Base-by-base conservation (phyloP, 92 coral and sea anemone genomes). In the Actinernus sp. region DNA sequence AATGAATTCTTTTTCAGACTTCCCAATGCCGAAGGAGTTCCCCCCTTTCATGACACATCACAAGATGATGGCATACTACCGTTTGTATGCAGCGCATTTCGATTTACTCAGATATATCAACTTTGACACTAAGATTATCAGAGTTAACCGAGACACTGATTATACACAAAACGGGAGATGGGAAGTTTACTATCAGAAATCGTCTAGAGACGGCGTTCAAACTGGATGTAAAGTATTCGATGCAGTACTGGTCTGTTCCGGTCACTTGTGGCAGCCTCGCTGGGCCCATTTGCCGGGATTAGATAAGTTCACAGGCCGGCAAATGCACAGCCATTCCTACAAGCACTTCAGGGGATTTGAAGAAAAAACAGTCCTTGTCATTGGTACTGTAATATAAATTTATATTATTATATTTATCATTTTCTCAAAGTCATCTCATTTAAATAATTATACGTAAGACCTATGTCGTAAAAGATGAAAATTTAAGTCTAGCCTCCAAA, bases 171-270 rank as follows among this genome's bases (percentile, higher is more conserved):
- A 71, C 4, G 81, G 78, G 31, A 65, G 63, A 7, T 93, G 98
- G 98, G 58, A 51, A 37, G 82, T 89, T 4, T 53, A 56, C 20
- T 70, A 70, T 68, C 27, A 45, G 36, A 45, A 40, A 2, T 10
- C 7, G 3, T 11, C 13, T 2, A n/a, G 65, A 4, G 72, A 37
- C 26, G 36, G 55, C 28, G 55, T 38, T 7, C 18, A 45, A 28
- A 83, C 37, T 0, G 40, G 12, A 14, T 5, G 36, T 23, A 48
- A 61, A 17, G 70, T 61, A 62, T 92, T 80, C 71, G 92, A 85
- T 36, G 98, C 90, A 2, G 92, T 88, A 10, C 45, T 92, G 71
- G 77, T 92, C 29, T 92, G 96, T 38, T 68, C 89, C 1, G 98
- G 98, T 3, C 96, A 84, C 55, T 61, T 84, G 25, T 84, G 92